phyloP scores from a whole-genome alignment of 2,113 vertebrate genomes.

The Callionymus lyra region DNA sequence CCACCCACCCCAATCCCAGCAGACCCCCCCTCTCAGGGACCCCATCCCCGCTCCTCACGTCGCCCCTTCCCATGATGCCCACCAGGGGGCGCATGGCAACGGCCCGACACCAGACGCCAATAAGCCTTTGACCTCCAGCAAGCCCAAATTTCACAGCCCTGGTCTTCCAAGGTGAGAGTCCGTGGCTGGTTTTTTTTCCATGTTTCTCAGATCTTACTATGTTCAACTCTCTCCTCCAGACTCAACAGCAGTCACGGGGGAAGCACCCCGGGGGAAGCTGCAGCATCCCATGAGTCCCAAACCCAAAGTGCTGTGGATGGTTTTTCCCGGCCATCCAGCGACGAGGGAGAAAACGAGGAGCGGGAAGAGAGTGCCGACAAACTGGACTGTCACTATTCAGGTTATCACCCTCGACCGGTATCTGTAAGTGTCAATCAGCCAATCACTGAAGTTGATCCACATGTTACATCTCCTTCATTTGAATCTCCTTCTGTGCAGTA shows the following conservation, averaged over 20 bases:
- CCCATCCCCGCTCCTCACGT: slow-evolving; percentile 80
- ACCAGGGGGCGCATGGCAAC: slow-evolving; percentile 81
- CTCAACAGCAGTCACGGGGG: slow-evolving; percentile 82
- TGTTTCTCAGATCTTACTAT: neutral
- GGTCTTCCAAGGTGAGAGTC: slow-evolving; percentile 91
- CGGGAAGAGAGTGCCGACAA: slow-evolving; percentile 88
- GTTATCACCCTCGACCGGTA: slow-evolving; percentile 94
- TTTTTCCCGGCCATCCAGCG: slow-evolving; percentile 85
- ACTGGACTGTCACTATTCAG: slow-evolving; percentile 98
- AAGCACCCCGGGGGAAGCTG: slow-evolving; percentile 72
- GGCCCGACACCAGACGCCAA: slow-evolving; percentile 73
- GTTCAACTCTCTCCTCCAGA: slow-evolving; percentile 49
- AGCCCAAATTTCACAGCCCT: slow-evolving; percentile 88
- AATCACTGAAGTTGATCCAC: too few species aligned
- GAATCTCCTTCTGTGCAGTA: slow-evolving; percentile 64
- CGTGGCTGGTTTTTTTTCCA: neutral
- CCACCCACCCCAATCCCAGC: slow-evolving; percentile 85
- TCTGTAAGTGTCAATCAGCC: slow-evolving; percentile 74
- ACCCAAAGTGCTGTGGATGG: slow-evolving; percentile 75
- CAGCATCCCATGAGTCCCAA: slow-evolving; percentile 76
- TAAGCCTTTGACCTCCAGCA: slow-evolving; percentile 82
- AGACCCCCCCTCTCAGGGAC: slow-evolving; percentile 94
- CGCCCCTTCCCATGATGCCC: slow-evolving; percentile 79
- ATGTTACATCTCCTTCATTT: neutral
- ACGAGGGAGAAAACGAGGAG: slow-evolving; percentile 95